Percentiles rank a stretch among this genome's conserved stretches.
phyloP scores from a whole-genome alignment of 2,797 vertebrate genomes.

The Parauchenoglanis punctatus region DNA sequence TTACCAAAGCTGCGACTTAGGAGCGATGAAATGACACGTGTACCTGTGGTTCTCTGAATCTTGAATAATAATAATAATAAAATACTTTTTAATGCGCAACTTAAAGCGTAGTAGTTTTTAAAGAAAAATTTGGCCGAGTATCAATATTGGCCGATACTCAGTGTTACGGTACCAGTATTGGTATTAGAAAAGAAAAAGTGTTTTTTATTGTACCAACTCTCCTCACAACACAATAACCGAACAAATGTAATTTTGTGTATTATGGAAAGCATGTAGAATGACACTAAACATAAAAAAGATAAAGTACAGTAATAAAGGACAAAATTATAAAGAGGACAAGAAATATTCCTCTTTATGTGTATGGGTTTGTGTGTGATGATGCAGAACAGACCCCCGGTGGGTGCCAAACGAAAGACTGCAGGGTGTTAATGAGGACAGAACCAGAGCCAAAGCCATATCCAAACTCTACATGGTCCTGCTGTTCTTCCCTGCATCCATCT shows the following conservation, averaged over 20 bases:
- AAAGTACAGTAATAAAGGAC: not conserved
- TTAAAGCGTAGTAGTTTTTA: not conserved
- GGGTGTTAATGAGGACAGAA: constrained; percentile 53
- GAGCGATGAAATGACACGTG: not conserved
- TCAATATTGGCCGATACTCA: not conserved
- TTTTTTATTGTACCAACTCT: not conserved
- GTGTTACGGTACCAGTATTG: not conserved
- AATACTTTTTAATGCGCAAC: too few species aligned
- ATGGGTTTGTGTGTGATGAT: not conserved
- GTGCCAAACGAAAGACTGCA: constrained; percentile 51
- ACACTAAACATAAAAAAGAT: not conserved
- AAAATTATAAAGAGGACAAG: not conserved
- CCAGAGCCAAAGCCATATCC: constrained; percentile 38
- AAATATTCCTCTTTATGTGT: not conserved
- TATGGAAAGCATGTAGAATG: too few species aligned
- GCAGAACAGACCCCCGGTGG: constrained; percentile 39
- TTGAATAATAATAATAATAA: too few species aligned
- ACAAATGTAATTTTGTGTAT: not conserved
- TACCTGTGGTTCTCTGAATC: not conserved
- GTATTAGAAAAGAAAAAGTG: not conserved
- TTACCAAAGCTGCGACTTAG: not conserved
- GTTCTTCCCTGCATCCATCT: not conserved
- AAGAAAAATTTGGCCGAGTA: not conserved
- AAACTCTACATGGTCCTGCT: constrained; percentile 25
- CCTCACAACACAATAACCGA: not conserved